These are phyloP conservation scores for Thoracochromis brauschi DNA, from an alignment of 2,113 vertebrate genomes.

Conservation along the genomic window DNA sequence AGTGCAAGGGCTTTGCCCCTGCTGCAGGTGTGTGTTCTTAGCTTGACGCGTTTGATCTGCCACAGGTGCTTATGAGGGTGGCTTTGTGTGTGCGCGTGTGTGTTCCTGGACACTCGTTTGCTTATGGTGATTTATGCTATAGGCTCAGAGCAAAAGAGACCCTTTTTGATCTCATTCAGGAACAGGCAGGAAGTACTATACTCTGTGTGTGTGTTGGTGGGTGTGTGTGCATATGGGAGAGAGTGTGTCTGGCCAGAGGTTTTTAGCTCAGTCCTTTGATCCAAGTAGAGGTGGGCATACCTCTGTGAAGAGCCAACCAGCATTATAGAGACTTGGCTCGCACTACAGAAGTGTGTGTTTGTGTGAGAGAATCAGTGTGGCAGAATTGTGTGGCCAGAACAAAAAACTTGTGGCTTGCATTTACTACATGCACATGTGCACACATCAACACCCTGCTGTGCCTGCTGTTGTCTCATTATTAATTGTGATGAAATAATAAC, in stretches of 20 bases:
- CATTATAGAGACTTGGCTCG: constrained; percentile 39
- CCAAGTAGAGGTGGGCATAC: constrained; percentile 38
- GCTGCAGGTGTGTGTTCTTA: constrained; percentile 52
- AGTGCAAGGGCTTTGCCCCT: background rate
- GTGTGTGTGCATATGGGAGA: background rate
- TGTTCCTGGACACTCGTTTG: background rate
- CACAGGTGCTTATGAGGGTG: constrained; percentile 34
- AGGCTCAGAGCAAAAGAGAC: constrained; percentile 9
- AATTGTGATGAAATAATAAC: background rate
- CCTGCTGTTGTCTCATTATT: background rate
- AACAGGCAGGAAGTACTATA: constrained; percentile 18
- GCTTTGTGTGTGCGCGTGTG: background rate
- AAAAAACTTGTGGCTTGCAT: background rate
- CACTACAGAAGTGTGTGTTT: background rate
- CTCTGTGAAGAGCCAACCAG: constrained; percentile 33
- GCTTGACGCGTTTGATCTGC: constrained; percentile 46
- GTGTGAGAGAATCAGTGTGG: background rate
- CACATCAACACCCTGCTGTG: background rate
- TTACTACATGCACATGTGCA: background rate
- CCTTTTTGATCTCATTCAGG: constrained; percentile 50
- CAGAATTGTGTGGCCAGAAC: background rate
- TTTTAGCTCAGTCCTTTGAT: constrained; percentile 57
- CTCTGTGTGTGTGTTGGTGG: background rate
- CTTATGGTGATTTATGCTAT: constrained; percentile 36
- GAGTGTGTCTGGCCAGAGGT: constrained; percentile 42